phyloP scores from a whole-genome alignment of 1,140 invertebrate species.

The Drosophila virilis region DNA sequence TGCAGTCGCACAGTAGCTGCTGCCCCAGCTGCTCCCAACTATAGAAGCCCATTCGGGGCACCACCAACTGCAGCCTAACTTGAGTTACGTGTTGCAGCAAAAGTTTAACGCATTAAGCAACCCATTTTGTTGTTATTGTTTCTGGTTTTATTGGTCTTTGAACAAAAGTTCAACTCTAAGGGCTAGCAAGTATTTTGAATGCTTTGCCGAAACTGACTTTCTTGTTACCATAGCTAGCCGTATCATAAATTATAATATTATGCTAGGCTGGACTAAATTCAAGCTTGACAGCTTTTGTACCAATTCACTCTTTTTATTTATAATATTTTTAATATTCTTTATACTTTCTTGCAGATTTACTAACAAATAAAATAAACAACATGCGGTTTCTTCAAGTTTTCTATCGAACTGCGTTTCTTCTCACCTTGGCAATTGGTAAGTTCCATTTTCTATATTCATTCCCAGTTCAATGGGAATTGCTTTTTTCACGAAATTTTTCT shows the following conservation, averaged over 20 bases:
- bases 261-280: background rate
- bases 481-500: too few relatives aligned
- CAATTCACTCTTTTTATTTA: background rate
- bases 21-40: background rate
- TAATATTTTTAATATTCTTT: background rate
- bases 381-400: conserved; percentile 58
- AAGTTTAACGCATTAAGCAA: conserved; percentile 79
- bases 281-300: background rate
- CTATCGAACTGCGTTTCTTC: conserved; percentile 38
- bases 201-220: conserved; percentile 4
- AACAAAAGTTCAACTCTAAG: conserved; percentile 26
- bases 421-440: conserved; percentile 58
- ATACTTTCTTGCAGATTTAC: conserved; percentile 30
- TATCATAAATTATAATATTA: conserved; percentile 33
- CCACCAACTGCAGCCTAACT: conserved; percentile 62
- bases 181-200: conserved; percentile 24
- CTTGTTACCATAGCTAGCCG: conserved; percentile 7
- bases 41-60: conserved; percentile 13
- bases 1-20: conserved; percentile 9
- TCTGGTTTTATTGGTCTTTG: conserved; percentile 35
- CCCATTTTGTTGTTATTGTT: conserved; percentile 45
- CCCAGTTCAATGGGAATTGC: too few relatives aligned
- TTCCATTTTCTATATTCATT: background rate
- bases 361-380: conserved; percentile 5
- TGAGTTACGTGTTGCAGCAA: conserved; percentile 76